phyloP scores from a whole-genome alignment of 2,113 vertebrate species.

The Brachypodius melanocephalos region DNA sequence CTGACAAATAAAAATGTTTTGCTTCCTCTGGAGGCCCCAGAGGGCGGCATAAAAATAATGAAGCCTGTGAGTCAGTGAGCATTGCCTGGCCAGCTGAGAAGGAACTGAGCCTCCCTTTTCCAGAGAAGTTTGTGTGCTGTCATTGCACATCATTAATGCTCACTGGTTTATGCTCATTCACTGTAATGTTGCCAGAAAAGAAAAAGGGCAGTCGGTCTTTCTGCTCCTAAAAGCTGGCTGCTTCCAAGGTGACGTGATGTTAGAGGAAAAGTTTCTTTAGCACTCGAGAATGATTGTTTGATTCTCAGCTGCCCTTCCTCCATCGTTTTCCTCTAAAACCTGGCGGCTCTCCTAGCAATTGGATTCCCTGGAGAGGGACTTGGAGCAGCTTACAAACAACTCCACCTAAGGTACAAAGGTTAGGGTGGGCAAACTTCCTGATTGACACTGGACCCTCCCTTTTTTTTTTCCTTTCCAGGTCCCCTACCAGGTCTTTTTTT shows the following conservation, averaged over 20 bases:
- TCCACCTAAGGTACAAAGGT: slow-evolving; percentile 61
- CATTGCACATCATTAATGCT: slow-evolving; percentile 34
- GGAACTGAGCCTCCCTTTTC: not conserved
- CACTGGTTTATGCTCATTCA: slow-evolving; percentile 9
- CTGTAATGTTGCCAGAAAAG: slow-evolving; percentile 40
- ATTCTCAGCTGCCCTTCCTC: slow-evolving; percentile 28
- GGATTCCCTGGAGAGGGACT: slow-evolving; percentile 29
- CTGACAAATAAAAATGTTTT: slow-evolving; percentile 54
- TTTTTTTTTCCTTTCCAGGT: not conserved
- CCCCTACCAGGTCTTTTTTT: not conserved
- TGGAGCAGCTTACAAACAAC: slow-evolving; percentile 21
- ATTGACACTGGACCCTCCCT: not conserved
- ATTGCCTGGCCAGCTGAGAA: slow-evolving; percentile 31
- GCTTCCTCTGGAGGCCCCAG: slow-evolving; percentile 50
- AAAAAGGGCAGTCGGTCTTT: slow-evolving; percentile 12
- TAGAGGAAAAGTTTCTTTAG: not conserved
- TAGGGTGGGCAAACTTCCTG: slow-evolving; percentile 54
- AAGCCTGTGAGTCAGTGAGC: slow-evolving; percentile 44
- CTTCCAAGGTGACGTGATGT: not conserved
- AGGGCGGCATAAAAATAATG: slow-evolving; percentile 36
- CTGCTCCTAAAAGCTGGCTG: not conserved
- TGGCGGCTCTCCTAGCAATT: not conserved
- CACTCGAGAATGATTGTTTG: not conserved
- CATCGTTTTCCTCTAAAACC: slow-evolving; percentile 5
- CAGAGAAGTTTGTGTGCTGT: slow-evolving; percentile 49